Evolutionary conservation across 2,888 invertebrate genomes (phyloP), one percentile per base, ranked within the genome.

Genomic region (Perithous albicinctus): DNA sequence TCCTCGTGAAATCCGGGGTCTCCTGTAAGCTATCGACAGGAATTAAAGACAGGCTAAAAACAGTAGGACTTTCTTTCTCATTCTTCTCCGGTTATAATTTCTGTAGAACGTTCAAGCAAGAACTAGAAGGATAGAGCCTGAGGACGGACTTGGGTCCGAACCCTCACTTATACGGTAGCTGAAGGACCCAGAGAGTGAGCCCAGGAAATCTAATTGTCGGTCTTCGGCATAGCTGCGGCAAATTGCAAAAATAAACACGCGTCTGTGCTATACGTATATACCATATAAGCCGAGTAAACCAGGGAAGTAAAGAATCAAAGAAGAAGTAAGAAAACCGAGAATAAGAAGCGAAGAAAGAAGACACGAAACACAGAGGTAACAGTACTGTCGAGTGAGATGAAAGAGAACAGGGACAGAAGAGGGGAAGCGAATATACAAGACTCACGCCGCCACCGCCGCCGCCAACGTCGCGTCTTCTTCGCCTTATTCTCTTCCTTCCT

Each of bases 211-310:
- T 92, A 92, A 92, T 92, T 92, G 91, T 91, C 89, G 89, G 91
- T 90, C 89, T 90, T 87, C 85, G 85, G 83, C 48, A 64, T 74
- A 76, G 86, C 85, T 84, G 84, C 85, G 84, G 89, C 87, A 92
- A 92, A 92, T 92, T 92, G 90, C 91, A 92, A 92, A 92, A 92
- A 92, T 91, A 92, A 92, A 92, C 91, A 91, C 88, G 88, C 76
- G 82, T 78, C 79, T 67, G 51, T 63, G 79, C 79, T 54, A 15
- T 4, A 86, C 83, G 85, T 84, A 86, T 84, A 86, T 32, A 72
- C 18, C 15, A 6, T 29, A 29, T 87, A 85, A 86, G 86, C 81
- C 77, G 78, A 77, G 84, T 85, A 85, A 86, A 85, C 86, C 84
- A 86, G 87, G 83, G 82, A 82, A 76, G 78, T 54, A 38, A 66